Evolutionary conservation across 2,113 vertebrate genomes (phyloP).

Genomic region (Butorides virescens): DNA sequence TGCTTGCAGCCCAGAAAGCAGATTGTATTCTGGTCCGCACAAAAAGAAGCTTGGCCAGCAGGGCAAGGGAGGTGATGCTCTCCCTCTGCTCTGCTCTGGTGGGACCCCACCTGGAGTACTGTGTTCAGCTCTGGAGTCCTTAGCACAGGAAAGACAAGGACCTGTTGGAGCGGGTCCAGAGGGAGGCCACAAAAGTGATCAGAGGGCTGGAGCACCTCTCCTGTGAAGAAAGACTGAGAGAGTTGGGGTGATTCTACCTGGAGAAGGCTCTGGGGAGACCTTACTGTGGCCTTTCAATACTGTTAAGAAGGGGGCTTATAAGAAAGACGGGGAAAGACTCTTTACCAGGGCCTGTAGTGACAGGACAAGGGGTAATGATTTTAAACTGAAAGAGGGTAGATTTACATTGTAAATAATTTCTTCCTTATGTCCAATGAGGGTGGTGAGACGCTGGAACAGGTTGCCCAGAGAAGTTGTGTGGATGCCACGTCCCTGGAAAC

Average conservation of each 20-base stretch:
- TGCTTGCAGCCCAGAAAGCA: background rate
- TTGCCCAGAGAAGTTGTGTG: background rate
- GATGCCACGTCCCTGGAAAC: background rate
- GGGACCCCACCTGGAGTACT: background rate
- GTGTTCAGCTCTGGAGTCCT: background rate
- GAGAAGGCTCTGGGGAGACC: background rate
- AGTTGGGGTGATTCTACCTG: background rate
- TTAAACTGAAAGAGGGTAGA: background rate
- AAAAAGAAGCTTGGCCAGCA: background rate
- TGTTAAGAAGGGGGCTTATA: background rate
- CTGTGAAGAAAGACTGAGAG: background rate
- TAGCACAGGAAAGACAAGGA: background rate
- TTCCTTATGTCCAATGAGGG: too few species aligned
- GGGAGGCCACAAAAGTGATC: background rate
- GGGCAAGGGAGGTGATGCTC: background rate
- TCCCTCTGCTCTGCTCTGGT: fast-evolving
- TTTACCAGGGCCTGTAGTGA: background rate
- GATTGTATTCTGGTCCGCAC: background rate
- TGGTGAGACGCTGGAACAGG: background rate
- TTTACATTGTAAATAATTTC: background rate
- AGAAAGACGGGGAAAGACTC: background rate
- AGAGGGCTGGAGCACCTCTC: background rate
- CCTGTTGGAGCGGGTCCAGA: background rate
- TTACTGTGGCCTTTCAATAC: background rate
- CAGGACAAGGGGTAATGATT: background rate